phyloP scores from a whole-genome alignment of 2,113 vertebrate species.

The Ageneiosus marmoratus region DNA sequence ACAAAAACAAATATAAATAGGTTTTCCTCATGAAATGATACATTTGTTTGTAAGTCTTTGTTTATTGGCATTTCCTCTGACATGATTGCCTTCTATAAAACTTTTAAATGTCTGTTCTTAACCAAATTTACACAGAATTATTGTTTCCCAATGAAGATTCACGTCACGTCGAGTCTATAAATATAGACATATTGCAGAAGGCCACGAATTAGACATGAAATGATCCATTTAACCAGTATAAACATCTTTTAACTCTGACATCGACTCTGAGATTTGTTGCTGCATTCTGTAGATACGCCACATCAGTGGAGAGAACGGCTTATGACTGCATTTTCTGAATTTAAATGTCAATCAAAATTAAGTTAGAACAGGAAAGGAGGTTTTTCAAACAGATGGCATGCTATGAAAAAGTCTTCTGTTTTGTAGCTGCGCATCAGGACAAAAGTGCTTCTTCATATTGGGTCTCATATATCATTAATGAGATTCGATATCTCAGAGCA shows the following conservation, averaged over 20 bases:
- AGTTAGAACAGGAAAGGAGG: not conserved
- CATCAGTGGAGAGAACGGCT: not conserved
- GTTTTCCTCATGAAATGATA: constrained; percentile 1
- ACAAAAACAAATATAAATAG: not conserved
- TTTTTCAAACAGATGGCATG: not conserved
- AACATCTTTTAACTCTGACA: not conserved
- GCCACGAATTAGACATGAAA: not conserved
- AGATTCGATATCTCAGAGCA: not conserved
- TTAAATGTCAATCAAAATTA: constrained; percentile 3
- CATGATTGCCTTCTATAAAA: not conserved
- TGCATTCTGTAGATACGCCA: not conserved
- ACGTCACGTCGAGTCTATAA: not conserved
- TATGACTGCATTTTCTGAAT: constrained; percentile 1
- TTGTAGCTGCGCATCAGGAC: not conserved
- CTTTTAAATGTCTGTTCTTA: not conserved
- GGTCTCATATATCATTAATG: not conserved
- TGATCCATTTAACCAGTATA: not conserved
- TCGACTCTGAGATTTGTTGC: not conserved
- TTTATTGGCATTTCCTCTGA: constrained; percentile 11
- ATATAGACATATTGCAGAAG: constrained; percentile 5
- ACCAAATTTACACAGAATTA: constrained; percentile 6
- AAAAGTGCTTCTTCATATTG: not conserved
- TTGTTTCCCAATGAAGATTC: not conserved
- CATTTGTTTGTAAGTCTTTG: not conserved
- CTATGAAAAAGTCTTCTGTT: not conserved